Conservation (phyloP, 2,113 vertebrate species). For the Marcusenius ussheri region DNA sequence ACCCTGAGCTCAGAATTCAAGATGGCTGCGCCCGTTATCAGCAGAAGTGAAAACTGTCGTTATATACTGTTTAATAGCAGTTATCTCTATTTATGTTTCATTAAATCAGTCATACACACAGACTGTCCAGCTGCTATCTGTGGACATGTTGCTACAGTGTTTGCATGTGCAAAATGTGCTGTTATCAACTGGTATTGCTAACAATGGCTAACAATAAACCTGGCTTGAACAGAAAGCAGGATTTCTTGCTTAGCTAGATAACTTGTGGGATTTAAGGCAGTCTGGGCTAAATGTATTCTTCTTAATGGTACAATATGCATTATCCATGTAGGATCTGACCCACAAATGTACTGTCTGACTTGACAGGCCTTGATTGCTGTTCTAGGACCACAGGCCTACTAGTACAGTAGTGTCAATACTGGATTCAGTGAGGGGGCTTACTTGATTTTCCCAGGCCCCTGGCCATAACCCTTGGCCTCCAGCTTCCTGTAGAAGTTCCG, state of each 20-base stretch:
- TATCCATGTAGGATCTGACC: not conserved
- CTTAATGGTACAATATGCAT: not conserved
- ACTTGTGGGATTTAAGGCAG: not conserved
- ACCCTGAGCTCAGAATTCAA: not conserved
- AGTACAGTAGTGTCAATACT: not conserved
- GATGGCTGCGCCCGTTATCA: not conserved
- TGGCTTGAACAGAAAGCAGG: not conserved
- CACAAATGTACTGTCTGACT: not conserved
- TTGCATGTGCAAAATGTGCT: not conserved
- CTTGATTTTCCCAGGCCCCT: slow-evolving; percentile 86
- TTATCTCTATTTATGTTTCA: not conserved
- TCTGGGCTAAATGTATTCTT: not conserved
- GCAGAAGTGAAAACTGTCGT: not conserved
- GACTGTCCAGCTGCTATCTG: not conserved
- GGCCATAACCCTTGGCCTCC: slow-evolving; percentile 84
- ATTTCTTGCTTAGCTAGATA: not conserved
- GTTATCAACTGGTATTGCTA: not conserved
- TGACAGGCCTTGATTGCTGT: not conserved
- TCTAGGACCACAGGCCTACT: not conserved
- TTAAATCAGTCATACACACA: not conserved
- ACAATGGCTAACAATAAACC: not conserved
- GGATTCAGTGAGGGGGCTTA: slow-evolving; percentile 42
- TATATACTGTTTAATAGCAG: not conserved
- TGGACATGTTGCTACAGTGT: not conserved
- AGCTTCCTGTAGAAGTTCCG: slow-evolving; percentile 86